Percentiles rank a stretch among this genome's conserved stretches.
phyloP scores from a whole-genome alignment of 2,113 vertebrate genomes.

The Phalacrocorax brasilianus region DNA sequence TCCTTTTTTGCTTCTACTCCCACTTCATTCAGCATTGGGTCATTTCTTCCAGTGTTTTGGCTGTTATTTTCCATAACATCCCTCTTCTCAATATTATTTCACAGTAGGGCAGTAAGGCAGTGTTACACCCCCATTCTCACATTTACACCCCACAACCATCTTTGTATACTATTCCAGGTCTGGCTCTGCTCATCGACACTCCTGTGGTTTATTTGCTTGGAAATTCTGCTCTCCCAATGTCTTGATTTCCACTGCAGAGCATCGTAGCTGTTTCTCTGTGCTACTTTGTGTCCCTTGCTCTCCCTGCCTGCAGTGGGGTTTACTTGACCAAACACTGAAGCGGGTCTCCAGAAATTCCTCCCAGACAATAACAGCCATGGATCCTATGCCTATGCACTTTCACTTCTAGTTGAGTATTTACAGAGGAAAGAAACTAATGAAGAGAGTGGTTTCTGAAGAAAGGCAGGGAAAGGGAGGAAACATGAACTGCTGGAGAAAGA shows the following conservation, averaged over 20 bases:
- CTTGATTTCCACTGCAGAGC: background rate
- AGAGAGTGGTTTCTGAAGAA: background rate
- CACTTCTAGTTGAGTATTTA: background rate
- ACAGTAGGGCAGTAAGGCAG: background rate
- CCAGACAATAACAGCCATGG: background rate
- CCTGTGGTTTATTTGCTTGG: background rate
- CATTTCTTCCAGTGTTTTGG: background rate
- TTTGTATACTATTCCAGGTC: background rate
- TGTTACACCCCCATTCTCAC: background rate
- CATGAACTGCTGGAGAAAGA: background rate
- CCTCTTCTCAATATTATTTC: background rate
- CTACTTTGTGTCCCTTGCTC: background rate
- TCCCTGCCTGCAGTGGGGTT: background rate
- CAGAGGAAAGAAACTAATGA: background rate
- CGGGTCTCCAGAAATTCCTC: background rate
- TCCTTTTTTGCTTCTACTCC: background rate
- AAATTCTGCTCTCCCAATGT: background rate
- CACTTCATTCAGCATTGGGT: background rate
- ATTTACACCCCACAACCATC: background rate
- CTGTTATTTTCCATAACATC: background rate
- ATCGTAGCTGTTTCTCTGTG: background rate
- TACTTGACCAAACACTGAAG: background rate
- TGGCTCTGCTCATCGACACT: background rate
- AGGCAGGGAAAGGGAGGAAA: slow-evolving; percentile 4
- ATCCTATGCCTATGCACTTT: background rate